A percentile compares a stretch with the other conserved stretches of the same genome.
These are phyloP conservation scores for Phenganax stokvisi DNA, from an alignment of 92 coral and sea anemone species.

Conservation along the genomic window DNA sequence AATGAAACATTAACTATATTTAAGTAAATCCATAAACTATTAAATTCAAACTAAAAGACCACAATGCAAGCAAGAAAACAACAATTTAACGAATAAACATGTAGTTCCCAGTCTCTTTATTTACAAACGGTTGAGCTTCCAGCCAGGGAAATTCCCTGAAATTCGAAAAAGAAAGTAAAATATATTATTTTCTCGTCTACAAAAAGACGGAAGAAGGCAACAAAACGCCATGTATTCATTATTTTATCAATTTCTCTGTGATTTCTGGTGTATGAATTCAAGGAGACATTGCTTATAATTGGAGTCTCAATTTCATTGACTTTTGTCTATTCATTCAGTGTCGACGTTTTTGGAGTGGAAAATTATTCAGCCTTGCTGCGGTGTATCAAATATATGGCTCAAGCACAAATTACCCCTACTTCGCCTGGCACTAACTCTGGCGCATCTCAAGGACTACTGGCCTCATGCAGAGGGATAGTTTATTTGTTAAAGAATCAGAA, in stretches of 20 bases:
- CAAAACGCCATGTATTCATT: background rate
- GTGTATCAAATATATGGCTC: slow-evolving; percentile 1
- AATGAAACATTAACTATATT: too few relatives aligned
- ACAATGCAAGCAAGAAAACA: too few relatives aligned
- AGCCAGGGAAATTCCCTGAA: slow-evolving; percentile 23
- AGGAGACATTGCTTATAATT: background rate
- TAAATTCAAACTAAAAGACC: too few relatives aligned
- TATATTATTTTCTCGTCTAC: background rate
- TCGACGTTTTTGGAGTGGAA: background rate
- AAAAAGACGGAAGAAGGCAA: background rate
- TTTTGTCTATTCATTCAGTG: background rate
- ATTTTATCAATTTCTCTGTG: background rate
- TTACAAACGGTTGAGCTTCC: slow-evolving; percentile 3
- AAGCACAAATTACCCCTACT: background rate
- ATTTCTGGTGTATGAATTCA: background rate
- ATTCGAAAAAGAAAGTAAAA: slow-evolving; percentile 5
- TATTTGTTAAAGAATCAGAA: background rate
- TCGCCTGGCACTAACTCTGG: background rate
- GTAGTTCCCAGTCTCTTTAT: slow-evolving; percentile 13
- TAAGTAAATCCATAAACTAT: too few relatives aligned
- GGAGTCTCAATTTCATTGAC: background rate
- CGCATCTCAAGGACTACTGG: background rate
- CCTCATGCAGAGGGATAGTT: slow-evolving; percentile 16
- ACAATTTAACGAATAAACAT: too few relatives aligned
- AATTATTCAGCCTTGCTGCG: background rate